These are phyloP conservation scores for Celastrina argiolus DNA, from an alignment of 2,888 invertebrate genomes.

Conservation along the genomic window DNA sequence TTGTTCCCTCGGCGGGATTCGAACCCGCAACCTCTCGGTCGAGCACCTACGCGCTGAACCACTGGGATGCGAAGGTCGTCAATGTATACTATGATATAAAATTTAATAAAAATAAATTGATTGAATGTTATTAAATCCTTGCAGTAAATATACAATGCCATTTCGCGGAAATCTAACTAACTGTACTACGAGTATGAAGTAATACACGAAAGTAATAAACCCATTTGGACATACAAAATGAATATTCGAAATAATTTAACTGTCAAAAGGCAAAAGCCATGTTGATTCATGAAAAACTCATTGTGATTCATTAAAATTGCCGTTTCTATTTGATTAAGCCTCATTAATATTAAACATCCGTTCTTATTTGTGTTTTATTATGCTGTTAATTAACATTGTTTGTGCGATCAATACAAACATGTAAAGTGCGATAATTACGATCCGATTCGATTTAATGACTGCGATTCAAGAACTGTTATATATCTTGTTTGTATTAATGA, in stretches of 20 bases:
- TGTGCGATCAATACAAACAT: constrained; percentile 31
- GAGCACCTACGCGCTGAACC: no score
- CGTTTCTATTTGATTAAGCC: constrained; percentile 26
- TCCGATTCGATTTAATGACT: constrained; percentile 28
- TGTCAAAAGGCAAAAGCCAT: constrained; percentile 21
- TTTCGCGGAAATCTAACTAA: no score
- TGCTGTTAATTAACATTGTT: constrained; percentile 34
- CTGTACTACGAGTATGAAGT: background rate
- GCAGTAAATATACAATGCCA: no score
- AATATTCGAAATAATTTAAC: constrained; percentile 18
- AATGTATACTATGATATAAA: no score
- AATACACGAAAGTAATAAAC: background rate
- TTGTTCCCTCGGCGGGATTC: no score
- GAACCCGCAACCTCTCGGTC: no score
- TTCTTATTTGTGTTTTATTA: constrained; percentile 34
- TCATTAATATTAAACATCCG: constrained; percentile 27
- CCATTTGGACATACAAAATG: constrained; percentile 5
- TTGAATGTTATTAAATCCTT: no score
- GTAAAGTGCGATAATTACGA: constrained; percentile 31
- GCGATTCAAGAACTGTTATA: constrained; percentile 6
- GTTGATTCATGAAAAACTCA: constrained; percentile 22
- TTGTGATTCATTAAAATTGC: constrained; percentile 24
- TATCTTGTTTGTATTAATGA: constrained; percentile 15
- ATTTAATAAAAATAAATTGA: no score
- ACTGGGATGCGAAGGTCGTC: no score